Base-by-base conservation (phyloP, 2,113 vertebrate genomes). In the Sakesphorus luctuosus region DNA sequence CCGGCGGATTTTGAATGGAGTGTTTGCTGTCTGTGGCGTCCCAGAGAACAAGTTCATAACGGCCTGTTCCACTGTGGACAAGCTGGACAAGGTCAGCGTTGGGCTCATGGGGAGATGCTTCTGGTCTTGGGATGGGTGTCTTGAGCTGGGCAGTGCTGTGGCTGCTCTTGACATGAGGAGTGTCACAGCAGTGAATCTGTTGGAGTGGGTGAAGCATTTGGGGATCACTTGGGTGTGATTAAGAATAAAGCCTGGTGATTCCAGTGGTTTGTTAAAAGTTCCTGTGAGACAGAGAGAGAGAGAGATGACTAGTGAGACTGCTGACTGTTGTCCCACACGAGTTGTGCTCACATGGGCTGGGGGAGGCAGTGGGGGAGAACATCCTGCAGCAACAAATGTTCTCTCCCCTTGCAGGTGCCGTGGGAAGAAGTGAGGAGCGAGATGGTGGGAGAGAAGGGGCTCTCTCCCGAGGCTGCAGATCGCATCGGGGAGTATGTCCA, bases 381-480 rank as follows among this genome's bases (percentile, higher is more conserved):
- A 0, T 61, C 47, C 66, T 75, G 31, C 40, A 49, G 77, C 28
- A 16, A 13, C 2, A 28, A 74, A 69, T 47, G 26, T 94, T 71
- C 84, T 67, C 52, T 35, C 10, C 69, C 26, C 79, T 36, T 12
- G 3, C 87, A 99, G 99, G 89, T 98, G 93, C 68, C 98, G 1
- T 99, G 99, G 99, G 98, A 99, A 35, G 99, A 99, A 10, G 99
- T 99, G 84, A 99, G 97, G 97, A 99, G 96, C 4, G 99, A 99
- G 95, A 99, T 99, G 98, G 98, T 99, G 40, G 98, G 97, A 55
- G 99, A 99, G 96, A 99, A 99, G 94, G 98, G 98, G 31, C 95
- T 99, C 24, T 98, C 98, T 18, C 98, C 98, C 0, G 98, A 99
- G 84, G 98, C 97, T 29, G 99, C 99, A 0, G 98, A 99, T 33